Evolutionary conservation across 2,113 vertebrate genomes (phyloP).

Genomic region (Leptobrachium ailaonicum): DNA sequence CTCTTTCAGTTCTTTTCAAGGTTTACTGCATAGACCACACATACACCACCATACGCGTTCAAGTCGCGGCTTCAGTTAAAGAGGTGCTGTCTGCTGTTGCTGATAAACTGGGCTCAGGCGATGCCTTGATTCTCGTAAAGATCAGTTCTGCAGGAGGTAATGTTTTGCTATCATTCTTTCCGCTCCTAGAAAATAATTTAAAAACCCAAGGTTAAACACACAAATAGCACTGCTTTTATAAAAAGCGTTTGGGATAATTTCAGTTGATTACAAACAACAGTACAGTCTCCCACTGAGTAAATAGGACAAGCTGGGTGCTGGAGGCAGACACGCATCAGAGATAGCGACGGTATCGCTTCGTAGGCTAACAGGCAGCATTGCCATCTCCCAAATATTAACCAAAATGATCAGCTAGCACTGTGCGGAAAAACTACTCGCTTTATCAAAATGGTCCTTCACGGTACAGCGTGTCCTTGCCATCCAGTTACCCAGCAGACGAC

Average conservation of each 20-base stretch:
- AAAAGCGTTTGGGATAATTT: slow-evolving; percentile 44
- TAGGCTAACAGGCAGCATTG: slow-evolving; percentile 26
- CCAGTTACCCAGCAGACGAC: slow-evolving; percentile 17
- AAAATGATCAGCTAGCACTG: slow-evolving; percentile 41
- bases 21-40: slow-evolving; percentile 96
- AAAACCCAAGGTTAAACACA: slow-evolving; percentile 50
- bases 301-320: slow-evolving; percentile 48
- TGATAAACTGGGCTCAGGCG: slow-evolving; percentile 91
- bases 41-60: slow-evolving; percentile 91
- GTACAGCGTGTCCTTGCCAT: slow-evolving; percentile 30
- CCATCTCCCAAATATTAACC: slow-evolving; percentile 45
- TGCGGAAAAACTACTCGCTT: slow-evolving; percentile 41
- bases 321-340: slow-evolving; percentile 28
- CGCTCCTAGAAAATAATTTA: slow-evolving; percentile 46
- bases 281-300: slow-evolving; percentile 41
- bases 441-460: slow-evolving; percentile 28
- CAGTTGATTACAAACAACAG: slow-evolving; percentile 51
- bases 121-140: slow-evolving; percentile 87
- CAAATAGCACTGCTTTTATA: slow-evolving; percentile 44
- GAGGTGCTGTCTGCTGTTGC: slow-evolving; percentile 87
- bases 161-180: slow-evolving; percentile 45
- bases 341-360: slow-evolving; percentile 23
- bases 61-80: slow-evolving; percentile 83
- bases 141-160: slow-evolving; percentile 95
- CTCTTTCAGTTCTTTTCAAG: slow-evolving; percentile 86